These are phyloP conservation scores for Falco peregrinus DNA, from an alignment of 2,797 vertebrate genomes.

Conservation along the genomic window DNA sequence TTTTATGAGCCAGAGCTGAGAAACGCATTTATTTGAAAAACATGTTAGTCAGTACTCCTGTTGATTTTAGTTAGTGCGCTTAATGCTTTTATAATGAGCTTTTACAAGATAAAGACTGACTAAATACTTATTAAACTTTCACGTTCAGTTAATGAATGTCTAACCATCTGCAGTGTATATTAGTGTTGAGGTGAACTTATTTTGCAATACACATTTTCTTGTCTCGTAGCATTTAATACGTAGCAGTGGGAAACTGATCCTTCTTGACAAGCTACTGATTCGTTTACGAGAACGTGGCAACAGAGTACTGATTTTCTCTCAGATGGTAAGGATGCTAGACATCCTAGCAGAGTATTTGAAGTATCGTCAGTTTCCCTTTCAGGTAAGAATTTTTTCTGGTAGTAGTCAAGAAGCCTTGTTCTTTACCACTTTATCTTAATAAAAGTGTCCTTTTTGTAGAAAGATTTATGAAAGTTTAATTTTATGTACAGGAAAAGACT, in stretches of 20 bases:
- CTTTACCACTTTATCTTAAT: background rate
- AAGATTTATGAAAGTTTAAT: background rate
- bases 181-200: background rate
- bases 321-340: constrained; percentile 99
- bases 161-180: background rate
- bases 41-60: background rate
- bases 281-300: constrained; percentile 93
- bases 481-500: background rate
- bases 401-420: background rate
- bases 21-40: constrained; percentile 24
- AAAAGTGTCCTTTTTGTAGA: background rate
- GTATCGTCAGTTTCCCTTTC: constrained; percentile 93
- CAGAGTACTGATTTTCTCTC: constrained; percentile 96
- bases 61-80: background rate
- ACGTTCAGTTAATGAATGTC: background rate
- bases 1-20: background rate
- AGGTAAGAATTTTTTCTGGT: constrained; percentile 76
- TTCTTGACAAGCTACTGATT: constrained; percentile 93
- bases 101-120: background rate
- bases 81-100: background rate
- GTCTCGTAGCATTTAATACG: constrained; percentile 89
- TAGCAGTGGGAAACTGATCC: constrained; percentile 94
- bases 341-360: constrained; percentile 96
- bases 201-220: constrained; percentile 29
- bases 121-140: constrained; percentile 12